Evolutionary conservation across 2,113 vertebrate species (phyloP).

Genomic region (Cheirogaleus medius): DNA sequence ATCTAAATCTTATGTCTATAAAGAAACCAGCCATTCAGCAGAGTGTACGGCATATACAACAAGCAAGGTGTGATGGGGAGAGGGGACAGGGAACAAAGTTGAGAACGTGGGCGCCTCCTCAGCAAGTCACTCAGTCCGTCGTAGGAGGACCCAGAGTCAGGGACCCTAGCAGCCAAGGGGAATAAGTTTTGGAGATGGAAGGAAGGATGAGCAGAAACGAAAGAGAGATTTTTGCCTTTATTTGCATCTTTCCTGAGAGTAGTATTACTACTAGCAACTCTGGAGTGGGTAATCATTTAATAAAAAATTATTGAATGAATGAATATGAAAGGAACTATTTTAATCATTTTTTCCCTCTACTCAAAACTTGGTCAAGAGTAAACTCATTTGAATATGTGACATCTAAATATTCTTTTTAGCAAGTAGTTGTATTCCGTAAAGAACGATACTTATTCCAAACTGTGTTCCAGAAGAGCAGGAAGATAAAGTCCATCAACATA

Average conservation of each 20-base stretch:
- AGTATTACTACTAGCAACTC: not conserved
- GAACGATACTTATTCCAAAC: not conserved
- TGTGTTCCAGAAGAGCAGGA: not conserved
- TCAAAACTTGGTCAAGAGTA: conserved; percentile 1
- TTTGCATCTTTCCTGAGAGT: not conserved
- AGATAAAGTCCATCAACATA: not conserved
- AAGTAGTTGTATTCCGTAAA: conserved; percentile 4
- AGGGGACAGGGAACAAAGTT: not conserved
- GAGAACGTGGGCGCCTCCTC: not conserved
- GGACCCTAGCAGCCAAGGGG: not conserved
- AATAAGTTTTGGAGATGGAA: not conserved
- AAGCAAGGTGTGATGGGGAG: not conserved
- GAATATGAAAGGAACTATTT: not conserved
- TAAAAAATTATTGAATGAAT: not conserved
- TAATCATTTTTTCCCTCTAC: not conserved
- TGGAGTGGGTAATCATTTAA: not conserved
- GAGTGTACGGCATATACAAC: not conserved
- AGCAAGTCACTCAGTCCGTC: not conserved
- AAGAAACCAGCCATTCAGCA: not conserved
- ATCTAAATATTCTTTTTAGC: not conserved
- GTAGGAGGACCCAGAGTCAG: not conserved
- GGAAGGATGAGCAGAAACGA: not conserved
- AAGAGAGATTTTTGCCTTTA: not conserved
- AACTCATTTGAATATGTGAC: not conserved
- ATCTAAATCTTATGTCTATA: not conserved